phyloP scores from a whole-genome alignment of 2,888 invertebrate species.

The Abrostola triplasia region DNA sequence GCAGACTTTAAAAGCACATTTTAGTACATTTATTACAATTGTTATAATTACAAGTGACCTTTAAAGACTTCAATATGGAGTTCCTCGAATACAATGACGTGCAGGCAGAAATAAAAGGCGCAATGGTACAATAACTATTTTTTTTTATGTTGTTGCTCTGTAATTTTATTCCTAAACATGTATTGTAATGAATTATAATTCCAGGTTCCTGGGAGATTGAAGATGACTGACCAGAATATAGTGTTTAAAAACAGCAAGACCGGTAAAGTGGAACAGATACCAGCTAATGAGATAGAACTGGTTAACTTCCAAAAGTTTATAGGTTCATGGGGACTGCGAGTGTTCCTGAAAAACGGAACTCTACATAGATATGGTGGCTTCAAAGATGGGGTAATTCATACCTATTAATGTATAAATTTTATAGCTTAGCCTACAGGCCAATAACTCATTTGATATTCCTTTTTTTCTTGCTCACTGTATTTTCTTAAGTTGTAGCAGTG shows the following conservation, averaged over 20 bases:
- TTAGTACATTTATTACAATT: slow-evolving; percentile 1
- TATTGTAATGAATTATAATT: slow-evolving; percentile 41
- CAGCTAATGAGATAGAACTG: slow-evolving; percentile 94
- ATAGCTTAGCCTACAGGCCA: too few relatives aligned
- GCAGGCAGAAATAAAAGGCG: slow-evolving; percentile 94
- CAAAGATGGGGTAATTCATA: slow-evolving; percentile 92
- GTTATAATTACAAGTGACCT: neutral
- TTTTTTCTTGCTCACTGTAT: too few relatives aligned
- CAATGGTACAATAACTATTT: slow-evolving; percentile 90
- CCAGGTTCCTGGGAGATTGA: slow-evolving; percentile 96
- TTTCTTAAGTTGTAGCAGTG: too few relatives aligned
- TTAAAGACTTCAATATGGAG: slow-evolving; percentile 88
- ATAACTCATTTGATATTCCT: too few relatives aligned
- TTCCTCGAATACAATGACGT: slow-evolving; percentile 96
- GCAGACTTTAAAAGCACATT: slow-evolving; percentile 30
- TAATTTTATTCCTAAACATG: slow-evolving; percentile 3
- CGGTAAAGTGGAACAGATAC: slow-evolving; percentile 97
- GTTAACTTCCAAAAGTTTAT: slow-evolving; percentile 98
- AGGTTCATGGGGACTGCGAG: slow-evolving; percentile 95
- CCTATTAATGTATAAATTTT: too few relatives aligned
- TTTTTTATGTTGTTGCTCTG: slow-evolving; percentile 1
- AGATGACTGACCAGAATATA: slow-evolving; percentile 96
- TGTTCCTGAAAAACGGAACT: slow-evolving; percentile 96
- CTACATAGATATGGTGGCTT: slow-evolving; percentile 98
- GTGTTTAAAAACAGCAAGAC: slow-evolving; percentile 98